Percentiles rank a stretch among this genome's conserved stretches.
These are phyloP conservation scores for Tigriopus californicus DNA, from an alignment of 2,888 invertebrate genomes.

Conservation along the genomic window DNA sequence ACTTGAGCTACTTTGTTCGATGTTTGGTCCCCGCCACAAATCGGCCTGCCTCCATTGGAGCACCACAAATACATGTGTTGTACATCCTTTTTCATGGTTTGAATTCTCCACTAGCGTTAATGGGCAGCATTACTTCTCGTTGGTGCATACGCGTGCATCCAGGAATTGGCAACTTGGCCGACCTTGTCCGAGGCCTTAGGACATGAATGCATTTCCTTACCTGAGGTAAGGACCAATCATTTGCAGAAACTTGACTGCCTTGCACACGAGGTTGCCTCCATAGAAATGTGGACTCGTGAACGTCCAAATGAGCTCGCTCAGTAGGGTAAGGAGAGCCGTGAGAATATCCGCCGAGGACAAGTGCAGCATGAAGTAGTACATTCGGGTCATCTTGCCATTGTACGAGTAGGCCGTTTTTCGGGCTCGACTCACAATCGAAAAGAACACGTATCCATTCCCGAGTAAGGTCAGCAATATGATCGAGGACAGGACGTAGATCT, in stretches of 20 bases:
- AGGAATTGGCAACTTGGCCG: no score
- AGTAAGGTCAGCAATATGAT: background rate
- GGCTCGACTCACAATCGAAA: background rate
- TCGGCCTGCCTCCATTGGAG: no score
- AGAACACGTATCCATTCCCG: background rate
- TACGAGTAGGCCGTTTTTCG: background rate
- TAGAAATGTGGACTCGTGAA: background rate
- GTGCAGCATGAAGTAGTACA: background rate
- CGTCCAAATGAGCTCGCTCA: background rate
- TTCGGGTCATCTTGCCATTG: background rate
- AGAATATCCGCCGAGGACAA: background rate
- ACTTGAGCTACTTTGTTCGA: no score
- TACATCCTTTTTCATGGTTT: no score
- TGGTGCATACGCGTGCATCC: no score
- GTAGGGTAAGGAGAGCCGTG: background rate
- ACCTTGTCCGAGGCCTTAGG: no score
- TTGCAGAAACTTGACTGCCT: background rate
- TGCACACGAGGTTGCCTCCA: background rate
- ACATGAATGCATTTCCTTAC: background rate
- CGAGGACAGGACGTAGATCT: background rate
- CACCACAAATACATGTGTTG: no score
- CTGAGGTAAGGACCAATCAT: slow-evolving; percentile 1
- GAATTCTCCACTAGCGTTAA: no score
- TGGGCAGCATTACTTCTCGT: no score
- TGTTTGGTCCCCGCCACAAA: no score